Base-by-base conservation (phyloP, 2,113 vertebrate genomes). In the Canis aureus region DNA sequence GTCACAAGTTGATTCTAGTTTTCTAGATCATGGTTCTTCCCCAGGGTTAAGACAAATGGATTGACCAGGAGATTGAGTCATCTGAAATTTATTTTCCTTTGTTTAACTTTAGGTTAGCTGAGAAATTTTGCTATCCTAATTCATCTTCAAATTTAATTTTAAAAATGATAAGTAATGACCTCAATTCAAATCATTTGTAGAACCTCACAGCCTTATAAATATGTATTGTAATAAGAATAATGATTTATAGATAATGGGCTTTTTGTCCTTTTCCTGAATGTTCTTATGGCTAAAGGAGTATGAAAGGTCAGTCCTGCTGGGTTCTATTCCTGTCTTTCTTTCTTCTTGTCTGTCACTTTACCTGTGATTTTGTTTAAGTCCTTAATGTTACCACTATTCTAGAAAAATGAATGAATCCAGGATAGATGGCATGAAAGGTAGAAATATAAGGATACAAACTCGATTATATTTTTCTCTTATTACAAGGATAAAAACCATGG, bases 81-180 rank as follows among this genome's bases (percentile, higher is more conserved):
- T 76, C 71, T 66, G 83, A 95, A 60, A 60, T 97, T 89, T 96
- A 38, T 95, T 91, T 93, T 32, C 11, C 25, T 97, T 95, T 89
- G 57, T 84, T 95, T 95, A 84, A 94, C 4, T 91, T 69, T 71
- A 78, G 23, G 22, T 53, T 97, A 69, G 3, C 38, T 81, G 32
- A 49, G 57, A 64, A 78, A 94, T 76, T 95, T 85, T 66, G 53
- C 2, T 7, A 85, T 29, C 13, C 3, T 89, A 84, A 92, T 79
- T 92, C 15, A 91, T 80, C 43, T 81, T 94, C 22, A 94, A 84
- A 83, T 57, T 86, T 96, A 94, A 92, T 89, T 69, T 29, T 2
- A 76, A 85, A 84, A 74, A 80, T 83, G 69, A 64, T 94, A 92
- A 73, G 57, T 83, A 83, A 95, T 96, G 51, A 85, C 35, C 17